Evolutionary conservation across 2,888 invertebrate genomes (phyloP), one percentile per base, ranked within the genome.

Genomic region (Ophioninae sp.): DNA sequence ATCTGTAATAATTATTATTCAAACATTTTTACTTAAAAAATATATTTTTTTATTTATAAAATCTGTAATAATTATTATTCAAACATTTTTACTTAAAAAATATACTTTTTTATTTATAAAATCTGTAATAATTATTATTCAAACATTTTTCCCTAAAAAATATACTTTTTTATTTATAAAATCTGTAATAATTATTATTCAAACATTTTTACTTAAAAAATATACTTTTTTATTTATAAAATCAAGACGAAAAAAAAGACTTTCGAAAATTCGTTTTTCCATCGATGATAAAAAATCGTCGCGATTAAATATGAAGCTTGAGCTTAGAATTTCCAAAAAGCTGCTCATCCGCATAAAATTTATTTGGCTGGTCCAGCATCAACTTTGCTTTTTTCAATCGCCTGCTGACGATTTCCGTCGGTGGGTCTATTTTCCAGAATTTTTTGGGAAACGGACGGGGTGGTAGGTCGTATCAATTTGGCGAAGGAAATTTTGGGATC

Each of bases 401-500:
- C 17, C 23, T 9, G 51, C 20, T 58, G 10, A 30, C 37, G 39
- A 6, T 20, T 71, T n/a, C 20, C 9, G 56, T 39, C 37, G 13
- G 51, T 30, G 22, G 7, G 23, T 22, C 10, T 37, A 68, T 56
- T 51, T 72, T 65, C 23, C 75, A 59, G 44, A 13, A 51, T 75
- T 51, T 79, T 79, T 56, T 39, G 65, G 37, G 61, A 75, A 30
- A 59, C 58, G 30, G 30, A 30, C 39, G 65, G 39, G 75, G 61
- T 58, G 65, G 56, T 37, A 58, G 69, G 65, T 64, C 79, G 59
- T 79, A 44, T 67, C 71, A 71, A 56, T 20, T 61, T 63, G 64
- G 64, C 68, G 65, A 41, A 39, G 68, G 59, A 79, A 82, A 72
- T 65, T 79, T 79, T 30, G 61, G 58, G 44, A 61, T 79, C 75